These are phyloP conservation scores for Orycteropus afer DNA, from an alignment of 2,113 vertebrate species.

Conservation along the genomic window DNA sequence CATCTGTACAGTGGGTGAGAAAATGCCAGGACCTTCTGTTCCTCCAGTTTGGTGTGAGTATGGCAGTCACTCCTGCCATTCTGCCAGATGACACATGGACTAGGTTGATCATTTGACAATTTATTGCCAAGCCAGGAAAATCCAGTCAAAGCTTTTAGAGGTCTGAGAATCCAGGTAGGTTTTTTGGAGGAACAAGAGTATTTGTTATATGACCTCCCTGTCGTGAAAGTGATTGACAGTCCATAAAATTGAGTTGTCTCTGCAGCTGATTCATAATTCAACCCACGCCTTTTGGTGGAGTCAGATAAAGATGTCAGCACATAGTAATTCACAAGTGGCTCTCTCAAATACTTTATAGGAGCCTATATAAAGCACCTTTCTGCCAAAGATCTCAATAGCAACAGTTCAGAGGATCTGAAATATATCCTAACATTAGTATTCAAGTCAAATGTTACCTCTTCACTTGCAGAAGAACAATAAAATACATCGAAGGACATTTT, in stretches of 20 bases:
- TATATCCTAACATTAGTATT: constrained; percentile 48
- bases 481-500: not conserved
- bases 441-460: constrained; percentile 3
- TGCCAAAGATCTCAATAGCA: constrained; percentile 14
- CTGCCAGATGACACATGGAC: constrained; percentile 28
- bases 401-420: constrained; percentile 39
- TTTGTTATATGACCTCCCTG: constrained; percentile 33
- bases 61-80: not conserved
- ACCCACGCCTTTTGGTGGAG: not conserved
- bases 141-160: constrained; percentile 44
- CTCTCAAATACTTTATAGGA: constrained; percentile 33
- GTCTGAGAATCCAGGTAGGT: not conserved
- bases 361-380: constrained; percentile 35
- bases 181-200: constrained; percentile 32
- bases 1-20: not conserved
- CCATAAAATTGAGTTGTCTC: constrained; percentile 43
- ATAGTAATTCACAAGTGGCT: constrained; percentile 3
- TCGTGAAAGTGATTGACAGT: constrained; percentile 58
- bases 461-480: not conserved
- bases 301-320: constrained; percentile 45
- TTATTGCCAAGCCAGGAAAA: constrained; percentile 53
- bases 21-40: not conserved
- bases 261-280: constrained; percentile 27
- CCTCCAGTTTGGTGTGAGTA: not conserved
- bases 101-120: constrained; percentile 36